Evolutionary conservation across 2,888 invertebrate species (phyloP).

Genomic region (Mythimna lalbum): DNA sequence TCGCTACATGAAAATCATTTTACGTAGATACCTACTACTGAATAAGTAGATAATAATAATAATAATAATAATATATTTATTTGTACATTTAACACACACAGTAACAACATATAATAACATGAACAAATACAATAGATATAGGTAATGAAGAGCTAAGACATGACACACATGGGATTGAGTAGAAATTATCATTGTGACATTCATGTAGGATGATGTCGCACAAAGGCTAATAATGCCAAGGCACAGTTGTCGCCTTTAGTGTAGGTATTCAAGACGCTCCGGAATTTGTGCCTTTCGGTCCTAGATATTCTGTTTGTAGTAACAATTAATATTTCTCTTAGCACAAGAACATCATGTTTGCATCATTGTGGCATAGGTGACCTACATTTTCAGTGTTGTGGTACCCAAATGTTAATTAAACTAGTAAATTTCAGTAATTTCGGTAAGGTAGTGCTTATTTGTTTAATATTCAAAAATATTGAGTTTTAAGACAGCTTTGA

Average conservation of each 20-base stretch:
- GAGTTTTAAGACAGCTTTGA: neutral
- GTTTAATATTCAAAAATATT: no score
- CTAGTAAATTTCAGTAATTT: neutral
- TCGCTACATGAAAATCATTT: no score
- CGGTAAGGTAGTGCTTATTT: neutral
- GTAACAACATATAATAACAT: no score
- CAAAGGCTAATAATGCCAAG: neutral
- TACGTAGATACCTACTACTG: no score
- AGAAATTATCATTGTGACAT: neutral
- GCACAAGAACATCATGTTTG: neutral
- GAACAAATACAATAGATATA: no score
- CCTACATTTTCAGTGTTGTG: neutral
- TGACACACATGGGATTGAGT: no score
- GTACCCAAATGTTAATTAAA: conserved; percentile 1
- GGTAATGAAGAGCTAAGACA: no score
- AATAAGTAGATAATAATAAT: no score
- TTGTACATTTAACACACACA: no score
- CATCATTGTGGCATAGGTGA: neutral
- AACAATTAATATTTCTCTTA: conserved; percentile 15
- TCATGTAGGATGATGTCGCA: neutral
- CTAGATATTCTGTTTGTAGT: conserved; percentile 6
- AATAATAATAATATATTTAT: no score
- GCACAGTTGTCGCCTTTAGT: neutral
- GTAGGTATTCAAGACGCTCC: neutral
- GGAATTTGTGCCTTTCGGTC: neutral